phyloP scores from a whole-genome alignment of 2,888 invertebrate species.

The Adineta ricciae region DNA sequence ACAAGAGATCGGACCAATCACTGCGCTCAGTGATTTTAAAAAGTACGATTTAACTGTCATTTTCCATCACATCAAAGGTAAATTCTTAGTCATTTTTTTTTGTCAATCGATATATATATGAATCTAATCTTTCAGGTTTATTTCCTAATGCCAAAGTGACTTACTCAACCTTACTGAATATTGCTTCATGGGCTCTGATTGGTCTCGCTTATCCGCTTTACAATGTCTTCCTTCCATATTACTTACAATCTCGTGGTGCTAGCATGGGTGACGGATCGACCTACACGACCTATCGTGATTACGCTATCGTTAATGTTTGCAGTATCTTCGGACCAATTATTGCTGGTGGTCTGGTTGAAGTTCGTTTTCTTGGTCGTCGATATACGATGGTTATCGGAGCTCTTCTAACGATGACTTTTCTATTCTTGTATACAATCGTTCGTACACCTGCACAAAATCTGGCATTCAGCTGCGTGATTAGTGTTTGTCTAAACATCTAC shows the following conservation, averaged over 20 bases:
- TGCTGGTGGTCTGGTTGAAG: not conserved
- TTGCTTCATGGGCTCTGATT: not conserved
- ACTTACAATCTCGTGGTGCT: not conserved
- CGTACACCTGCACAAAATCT: not conserved
- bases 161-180: not conserved
- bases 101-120: too few relatives aligned
- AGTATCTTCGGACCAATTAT: not conserved
- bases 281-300: not conserved
- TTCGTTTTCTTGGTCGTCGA: not conserved
- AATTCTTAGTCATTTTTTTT: too few relatives aligned
- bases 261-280: not conserved
- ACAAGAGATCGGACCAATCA: not conserved
- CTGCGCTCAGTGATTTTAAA: too few relatives aligned
- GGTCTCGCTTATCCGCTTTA: slow-evolving; percentile 1
- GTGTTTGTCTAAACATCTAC: not conserved
- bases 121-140: too few relatives aligned
- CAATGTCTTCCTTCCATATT: not conserved
- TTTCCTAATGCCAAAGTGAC: not conserved
- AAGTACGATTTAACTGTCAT: not conserved
- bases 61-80: not conserved
- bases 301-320: not conserved
- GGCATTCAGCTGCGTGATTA: not conserved
- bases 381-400: not conserved
- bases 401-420: not conserved
- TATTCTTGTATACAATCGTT: not conserved